phyloP scores from a whole-genome alignment of 1,140 invertebrate species.

The Planococcus citri region DNA sequence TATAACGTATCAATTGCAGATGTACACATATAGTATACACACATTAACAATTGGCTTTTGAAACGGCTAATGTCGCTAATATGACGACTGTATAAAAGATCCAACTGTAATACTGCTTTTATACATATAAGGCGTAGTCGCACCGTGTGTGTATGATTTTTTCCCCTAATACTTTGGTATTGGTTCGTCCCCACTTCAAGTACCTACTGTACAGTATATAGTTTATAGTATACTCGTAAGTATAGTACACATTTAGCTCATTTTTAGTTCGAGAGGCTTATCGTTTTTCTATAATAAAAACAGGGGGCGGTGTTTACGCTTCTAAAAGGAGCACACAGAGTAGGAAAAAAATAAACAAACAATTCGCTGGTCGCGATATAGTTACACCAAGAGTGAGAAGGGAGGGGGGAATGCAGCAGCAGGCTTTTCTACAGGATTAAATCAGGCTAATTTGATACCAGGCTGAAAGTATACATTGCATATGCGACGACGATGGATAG shows the following conservation, averaged over 20 bases:
- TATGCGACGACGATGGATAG: too few relatives aligned
- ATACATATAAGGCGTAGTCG: neutral
- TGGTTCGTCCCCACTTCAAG: neutral
- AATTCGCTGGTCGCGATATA: too few relatives aligned
- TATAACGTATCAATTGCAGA: constrained; percentile 16
- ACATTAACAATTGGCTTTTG: constrained; percentile 9
- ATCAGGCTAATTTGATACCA: neutral
- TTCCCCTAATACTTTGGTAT: neutral
- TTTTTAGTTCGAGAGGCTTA: constrained; percentile 2
- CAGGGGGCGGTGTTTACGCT: constrained; percentile 1
- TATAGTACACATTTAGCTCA: neutral
- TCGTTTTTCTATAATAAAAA: neutral
- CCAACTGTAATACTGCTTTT: neutral
- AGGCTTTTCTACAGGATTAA: neutral
- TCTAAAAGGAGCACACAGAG: too few relatives aligned
- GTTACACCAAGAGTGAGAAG: too few relatives aligned
- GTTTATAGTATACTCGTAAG: too few relatives aligned
- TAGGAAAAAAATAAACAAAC: neutral
- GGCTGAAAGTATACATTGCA: too few relatives aligned
- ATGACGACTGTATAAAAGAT: neutral
- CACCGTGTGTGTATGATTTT: neutral
- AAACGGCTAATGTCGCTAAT: constrained; percentile 9
- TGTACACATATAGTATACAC: neutral
- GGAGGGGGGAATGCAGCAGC: too few relatives aligned
- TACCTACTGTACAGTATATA: too few relatives aligned